A percentile compares a stretch with the other conserved stretches of the same genome.
phyloP scores from a whole-genome alignment of 1,140 invertebrate genomes.

The Hormaphis cornu region DNA sequence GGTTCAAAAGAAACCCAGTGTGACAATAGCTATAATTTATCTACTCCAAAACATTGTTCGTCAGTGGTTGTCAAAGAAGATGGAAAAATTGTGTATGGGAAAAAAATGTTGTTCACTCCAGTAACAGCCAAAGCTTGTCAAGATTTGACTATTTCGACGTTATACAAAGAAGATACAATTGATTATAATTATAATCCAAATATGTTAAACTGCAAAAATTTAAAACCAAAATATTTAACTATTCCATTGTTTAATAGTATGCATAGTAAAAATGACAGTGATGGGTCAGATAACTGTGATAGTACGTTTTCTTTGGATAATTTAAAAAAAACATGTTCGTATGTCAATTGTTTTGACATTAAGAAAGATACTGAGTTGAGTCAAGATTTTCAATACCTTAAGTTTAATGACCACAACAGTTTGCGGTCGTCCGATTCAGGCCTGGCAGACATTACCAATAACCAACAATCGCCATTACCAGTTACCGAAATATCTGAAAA shows the following conservation, averaged over 20 bases:
- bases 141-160: constrained; percentile 3
- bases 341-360: background rate
- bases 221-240: constrained; percentile 1
- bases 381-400: constrained; percentile 8
- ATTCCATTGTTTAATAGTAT: background rate
- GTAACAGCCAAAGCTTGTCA: background rate
- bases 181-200: background rate
- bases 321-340: background rate
- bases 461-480: constrained; percentile 37
- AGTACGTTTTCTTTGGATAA: constrained; percentile 5
- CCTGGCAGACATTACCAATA: constrained; percentile 63
- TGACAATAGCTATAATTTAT: background rate
- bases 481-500: constrained; percentile 41
- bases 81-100: constrained; percentile 5
- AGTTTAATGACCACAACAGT: constrained; percentile 38
- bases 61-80: constrained; percentile 14
- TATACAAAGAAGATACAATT: background rate
- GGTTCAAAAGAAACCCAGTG: background rate
- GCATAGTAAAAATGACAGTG: background rate
- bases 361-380: constrained; percentile 7
- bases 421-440: constrained; percentile 65
- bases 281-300: background rate
- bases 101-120: constrained; percentile 16
- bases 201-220: background rate
- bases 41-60: constrained; percentile 7